These are phyloP conservation scores for Hydrotaea cyrtoneurina DNA, from an alignment of 2,888 invertebrate genomes.

Conservation along the genomic window DNA sequence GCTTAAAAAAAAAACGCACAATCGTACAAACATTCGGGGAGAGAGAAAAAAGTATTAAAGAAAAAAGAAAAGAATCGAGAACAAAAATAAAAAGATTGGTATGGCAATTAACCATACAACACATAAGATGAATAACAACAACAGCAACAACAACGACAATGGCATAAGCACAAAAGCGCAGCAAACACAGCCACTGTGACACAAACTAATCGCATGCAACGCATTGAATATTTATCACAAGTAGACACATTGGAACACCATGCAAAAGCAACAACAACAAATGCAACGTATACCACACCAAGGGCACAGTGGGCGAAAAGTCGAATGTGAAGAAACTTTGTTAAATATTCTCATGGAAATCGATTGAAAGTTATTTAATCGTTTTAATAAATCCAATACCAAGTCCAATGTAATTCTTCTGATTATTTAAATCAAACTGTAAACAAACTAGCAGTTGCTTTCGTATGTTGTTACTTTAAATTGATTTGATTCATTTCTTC, in stretches of 20 bases:
- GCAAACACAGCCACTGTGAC: constrained; percentile 59
- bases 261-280: constrained; percentile 31
- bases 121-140: constrained; percentile 12
- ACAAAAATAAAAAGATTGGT: constrained; percentile 46
- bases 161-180: constrained; percentile 50
- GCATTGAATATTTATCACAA: constrained; percentile 64
- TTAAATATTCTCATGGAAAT: no score
- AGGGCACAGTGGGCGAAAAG: constrained; percentile 1
- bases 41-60: constrained; percentile 17
- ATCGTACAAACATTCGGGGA: neutral
- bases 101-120: constrained; percentile 62
- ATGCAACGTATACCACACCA: constrained; percentile 2
- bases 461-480: no score
- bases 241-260: constrained; percentile 34
- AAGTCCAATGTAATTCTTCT: no score
- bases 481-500: no score
- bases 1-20: neutral
- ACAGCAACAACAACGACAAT: constrained; percentile 2
- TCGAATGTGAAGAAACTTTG: neutral
- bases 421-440: no score
- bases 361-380: no score
- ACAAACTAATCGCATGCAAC: constrained; percentile 66
- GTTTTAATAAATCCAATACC: no score
- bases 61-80: constrained; percentile 23
- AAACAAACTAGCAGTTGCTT: no score